These are phyloP conservation scores for Sinocyclocheilus anshuiensis DNA, from an alignment of 2,113 vertebrate species.

Conservation along the genomic window DNA sequence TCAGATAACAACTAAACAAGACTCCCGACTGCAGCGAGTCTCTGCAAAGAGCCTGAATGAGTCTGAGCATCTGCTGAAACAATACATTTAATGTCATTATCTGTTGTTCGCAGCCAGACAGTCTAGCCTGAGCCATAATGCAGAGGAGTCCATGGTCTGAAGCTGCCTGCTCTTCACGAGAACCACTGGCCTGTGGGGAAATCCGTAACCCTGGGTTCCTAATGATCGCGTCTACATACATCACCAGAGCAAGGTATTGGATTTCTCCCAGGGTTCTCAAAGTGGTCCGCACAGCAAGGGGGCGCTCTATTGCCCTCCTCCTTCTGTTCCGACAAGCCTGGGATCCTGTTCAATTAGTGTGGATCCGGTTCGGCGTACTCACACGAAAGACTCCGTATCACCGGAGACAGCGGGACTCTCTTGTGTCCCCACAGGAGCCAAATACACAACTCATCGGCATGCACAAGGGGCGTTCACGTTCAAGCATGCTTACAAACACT, in stretches of 20 bases:
- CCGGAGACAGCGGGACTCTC: slow-evolving; percentile 26
- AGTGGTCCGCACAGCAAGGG: background rate
- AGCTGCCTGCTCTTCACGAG: background rate
- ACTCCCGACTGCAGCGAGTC: slow-evolving; percentile 24
- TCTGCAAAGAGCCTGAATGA: slow-evolving; percentile 38
- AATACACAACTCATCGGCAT: slow-evolving; percentile 42
- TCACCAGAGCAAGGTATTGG: slow-evolving; percentile 23
- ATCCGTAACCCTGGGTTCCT: background rate
- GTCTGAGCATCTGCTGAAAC: slow-evolving; percentile 35
- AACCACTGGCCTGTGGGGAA: background rate
- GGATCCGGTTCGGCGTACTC: background rate
- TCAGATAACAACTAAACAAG: slow-evolving; percentile 44
- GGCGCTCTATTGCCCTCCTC: background rate
- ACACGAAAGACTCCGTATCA: background rate
- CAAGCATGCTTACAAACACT: slow-evolving; percentile 28
- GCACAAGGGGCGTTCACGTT: background rate
- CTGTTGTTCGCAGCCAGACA: slow-evolving; percentile 42
- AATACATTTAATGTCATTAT: slow-evolving; percentile 50
- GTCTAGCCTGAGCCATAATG: slow-evolving; percentile 33
- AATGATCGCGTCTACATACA: background rate
- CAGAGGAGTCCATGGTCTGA: background rate
- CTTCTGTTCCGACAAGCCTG: background rate
- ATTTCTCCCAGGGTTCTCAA: background rate
- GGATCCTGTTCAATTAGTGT: slow-evolving; percentile 38
- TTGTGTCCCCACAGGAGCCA: slow-evolving; percentile 13